phyloP scores from a whole-genome alignment of 2,113 vertebrate species.

The Heloderma charlesbogerti region DNA sequence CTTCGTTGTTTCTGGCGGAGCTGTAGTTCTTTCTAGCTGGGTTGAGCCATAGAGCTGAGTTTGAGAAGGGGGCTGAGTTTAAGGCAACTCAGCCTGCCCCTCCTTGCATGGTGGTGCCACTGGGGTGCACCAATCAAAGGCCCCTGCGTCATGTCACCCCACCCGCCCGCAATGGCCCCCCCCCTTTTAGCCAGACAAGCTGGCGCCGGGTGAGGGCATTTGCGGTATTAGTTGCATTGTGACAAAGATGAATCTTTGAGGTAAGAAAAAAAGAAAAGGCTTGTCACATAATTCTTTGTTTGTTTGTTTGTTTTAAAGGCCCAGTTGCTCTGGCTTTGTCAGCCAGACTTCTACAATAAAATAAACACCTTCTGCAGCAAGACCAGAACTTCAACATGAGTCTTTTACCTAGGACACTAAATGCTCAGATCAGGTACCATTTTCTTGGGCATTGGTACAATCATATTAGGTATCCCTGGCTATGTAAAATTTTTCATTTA shows the following conservation, averaged over 20 bases:
- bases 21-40: too few relatives aligned
- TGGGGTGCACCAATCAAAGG: too few relatives aligned
- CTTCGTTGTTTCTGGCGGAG: too few relatives aligned
- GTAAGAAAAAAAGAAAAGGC: background rate
- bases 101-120: too few relatives aligned
- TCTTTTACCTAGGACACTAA: background rate
- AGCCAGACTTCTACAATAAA: background rate
- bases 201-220: too few relatives aligned
- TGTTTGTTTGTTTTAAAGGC: conserved; percentile 17
- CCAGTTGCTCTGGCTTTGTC: background rate
- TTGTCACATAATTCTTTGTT: background rate
- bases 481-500: background rate
- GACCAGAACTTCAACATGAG: background rate
- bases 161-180: too few relatives aligned
- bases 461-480: background rate
- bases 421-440: background rate
- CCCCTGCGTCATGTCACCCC: too few relatives aligned
- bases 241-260: conserved; percentile 13
- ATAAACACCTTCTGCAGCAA: background rate
- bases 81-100: too few relatives aligned
- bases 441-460: background rate
- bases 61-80: too few relatives aligned
- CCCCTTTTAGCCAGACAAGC: too few relatives aligned
- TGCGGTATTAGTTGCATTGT: conserved; percentile 38
- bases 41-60: too few relatives aligned